Evolutionary conservation across 1,140 invertebrate species (phyloP).

Genomic region (Adelges cooleyi): DNA sequence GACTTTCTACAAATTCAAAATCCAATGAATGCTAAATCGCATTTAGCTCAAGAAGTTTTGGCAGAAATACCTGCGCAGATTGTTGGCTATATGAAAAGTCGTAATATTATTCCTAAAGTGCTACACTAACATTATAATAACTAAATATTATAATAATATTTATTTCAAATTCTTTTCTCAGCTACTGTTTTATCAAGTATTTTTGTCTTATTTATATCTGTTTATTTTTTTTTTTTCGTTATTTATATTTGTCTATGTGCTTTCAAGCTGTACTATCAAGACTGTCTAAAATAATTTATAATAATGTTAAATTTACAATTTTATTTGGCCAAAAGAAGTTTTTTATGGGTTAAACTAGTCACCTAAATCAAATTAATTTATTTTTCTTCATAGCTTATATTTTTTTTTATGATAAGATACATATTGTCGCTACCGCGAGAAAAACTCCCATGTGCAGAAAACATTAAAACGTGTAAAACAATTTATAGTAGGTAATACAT

Average conservation of each 20-base stretch:
- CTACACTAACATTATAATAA: constrained; percentile 19
- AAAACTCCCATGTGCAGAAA: too few relatives aligned
- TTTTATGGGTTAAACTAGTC: too few relatives aligned
- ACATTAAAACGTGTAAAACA: too few relatives aligned
- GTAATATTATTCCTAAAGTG: constrained; percentile 41
- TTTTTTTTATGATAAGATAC: too few relatives aligned
- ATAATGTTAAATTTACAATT: too few relatives aligned
- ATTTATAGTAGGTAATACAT: too few relatives aligned
- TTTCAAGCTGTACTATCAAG: constrained; percentile 9
- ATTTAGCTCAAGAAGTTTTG: constrained; percentile 48
- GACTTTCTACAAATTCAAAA: constrained; percentile 39
- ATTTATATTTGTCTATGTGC: neutral
- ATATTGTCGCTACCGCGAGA: too few relatives aligned
- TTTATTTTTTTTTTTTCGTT: neutral
- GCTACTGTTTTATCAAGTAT: neutral
- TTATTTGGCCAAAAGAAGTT: too few relatives aligned
- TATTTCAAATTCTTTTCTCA: neutral
- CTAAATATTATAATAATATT: too few relatives aligned
- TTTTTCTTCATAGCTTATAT: too few relatives aligned
- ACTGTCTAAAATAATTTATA: neutral
- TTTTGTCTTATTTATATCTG: neutral
- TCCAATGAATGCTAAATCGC: constrained; percentile 34
- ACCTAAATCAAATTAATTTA: too few relatives aligned
- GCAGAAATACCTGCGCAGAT: constrained; percentile 52
- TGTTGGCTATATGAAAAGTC: constrained; percentile 46